Evolutionary conservation across 2,888 invertebrate species (phyloP).

Genomic region (Eustalomyia histrio): DNA sequence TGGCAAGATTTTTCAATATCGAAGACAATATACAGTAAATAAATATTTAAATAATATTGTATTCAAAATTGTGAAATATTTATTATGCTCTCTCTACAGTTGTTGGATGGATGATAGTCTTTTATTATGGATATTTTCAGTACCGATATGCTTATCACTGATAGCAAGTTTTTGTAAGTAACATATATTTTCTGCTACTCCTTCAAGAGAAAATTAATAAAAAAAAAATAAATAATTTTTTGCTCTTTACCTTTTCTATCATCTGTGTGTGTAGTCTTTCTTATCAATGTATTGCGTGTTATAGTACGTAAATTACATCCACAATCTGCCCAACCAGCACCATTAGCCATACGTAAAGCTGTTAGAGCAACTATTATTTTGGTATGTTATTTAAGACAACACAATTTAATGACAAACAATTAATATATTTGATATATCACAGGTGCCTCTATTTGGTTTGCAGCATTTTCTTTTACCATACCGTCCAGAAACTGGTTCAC

Average conservation of each 20-base stretch:
- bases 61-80: not conserved
- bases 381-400: conserved; percentile 73
- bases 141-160: conserved; percentile 83
- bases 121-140: conserved; percentile 83
- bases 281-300: conserved; percentile 84
- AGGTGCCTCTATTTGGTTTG: conserved; percentile 87
- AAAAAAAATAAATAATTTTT: not conserved
- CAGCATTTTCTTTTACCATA: conserved; percentile 87
- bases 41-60: not conserved
- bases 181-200: no score
- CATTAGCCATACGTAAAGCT: conserved; percentile 83
- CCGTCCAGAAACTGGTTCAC: conserved; percentile 82
- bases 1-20: conserved; percentile 75
- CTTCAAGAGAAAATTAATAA: not conserved
- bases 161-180: conserved; percentile 82
- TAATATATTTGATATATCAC: conserved; percentile 16
- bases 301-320: conserved; percentile 84
- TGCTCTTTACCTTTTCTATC: not conserved
- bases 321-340: conserved; percentile 82
- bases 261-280: conserved; percentile 80
- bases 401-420: not conserved
- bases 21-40: conserved; percentile 82
- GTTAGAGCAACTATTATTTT: conserved; percentile 86
- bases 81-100: conserved; percentile 76
- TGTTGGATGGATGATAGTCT: conserved; percentile 86